Evolutionary conservation across 2,797 vertebrate species (phyloP).

Genomic region (Hyperoplus lanceolatus): DNA sequence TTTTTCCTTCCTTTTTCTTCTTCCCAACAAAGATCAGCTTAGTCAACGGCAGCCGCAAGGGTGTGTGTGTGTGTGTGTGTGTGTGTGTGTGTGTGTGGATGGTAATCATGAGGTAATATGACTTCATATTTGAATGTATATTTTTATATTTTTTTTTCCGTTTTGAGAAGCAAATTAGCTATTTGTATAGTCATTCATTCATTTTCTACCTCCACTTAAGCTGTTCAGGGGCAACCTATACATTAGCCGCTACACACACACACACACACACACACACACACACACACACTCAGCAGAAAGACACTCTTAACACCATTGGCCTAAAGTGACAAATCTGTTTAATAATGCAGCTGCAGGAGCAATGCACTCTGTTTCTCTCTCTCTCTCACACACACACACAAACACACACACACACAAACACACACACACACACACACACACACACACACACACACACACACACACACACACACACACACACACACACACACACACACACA

Average conservation of each 20-base stretch:
- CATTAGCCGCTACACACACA: not conserved
- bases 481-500: conserved; percentile 14
- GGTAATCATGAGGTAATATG: not conserved
- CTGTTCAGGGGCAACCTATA: conserved; percentile 4
- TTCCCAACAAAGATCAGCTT: conserved; percentile 43
- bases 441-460: conserved; percentile 34
- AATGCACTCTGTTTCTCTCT: conserved; percentile 52
- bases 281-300: conserved; percentile 15
- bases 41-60: conserved; percentile 51
- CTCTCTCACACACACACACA: conserved; percentile 11
- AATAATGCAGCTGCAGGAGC: conserved; percentile 81
- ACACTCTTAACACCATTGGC: conserved; percentile 59
- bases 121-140: not conserved
- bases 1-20: not conserved
- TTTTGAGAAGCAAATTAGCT: not conserved
- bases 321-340: conserved; percentile 82
- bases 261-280: conserved; percentile 9
- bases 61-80: not conserved
- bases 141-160: not conserved
- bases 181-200: not conserved
- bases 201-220: conserved; percentile 4
- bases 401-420: not conserved
- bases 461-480: conserved; percentile 10
- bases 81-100: not conserved
- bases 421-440: conserved; percentile 4